These are phyloP conservation scores for Nowickia ferox DNA, from an alignment of 2,888 invertebrate genomes.

Conservation along the genomic window DNA sequence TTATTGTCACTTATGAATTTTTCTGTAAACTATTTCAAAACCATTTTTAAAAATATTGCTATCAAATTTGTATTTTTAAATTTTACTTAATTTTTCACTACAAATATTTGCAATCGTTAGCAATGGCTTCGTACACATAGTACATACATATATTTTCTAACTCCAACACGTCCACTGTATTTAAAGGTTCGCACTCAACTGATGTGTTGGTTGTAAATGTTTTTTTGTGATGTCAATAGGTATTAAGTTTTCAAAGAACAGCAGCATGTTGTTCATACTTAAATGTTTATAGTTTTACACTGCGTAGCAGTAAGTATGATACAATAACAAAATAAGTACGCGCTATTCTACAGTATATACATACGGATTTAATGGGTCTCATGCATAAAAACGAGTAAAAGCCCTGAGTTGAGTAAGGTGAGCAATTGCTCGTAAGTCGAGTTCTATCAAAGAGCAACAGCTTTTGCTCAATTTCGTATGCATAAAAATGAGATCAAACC, in stretches of 20 bases:
- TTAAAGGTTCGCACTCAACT: conserved; percentile 64
- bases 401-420: too few relatives aligned
- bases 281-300: background rate
- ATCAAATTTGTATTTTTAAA: background rate
- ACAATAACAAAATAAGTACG: too few relatives aligned
- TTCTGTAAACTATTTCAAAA: conserved; percentile 10
- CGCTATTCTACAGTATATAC: too few relatives aligned
- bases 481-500: too few relatives aligned
- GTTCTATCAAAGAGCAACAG: too few relatives aligned
- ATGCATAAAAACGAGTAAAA: too few relatives aligned
- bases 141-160: background rate
- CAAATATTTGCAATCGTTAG: background rate
- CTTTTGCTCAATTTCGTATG: too few relatives aligned
- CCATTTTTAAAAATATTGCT: background rate
- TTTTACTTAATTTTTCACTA: conserved; percentile 1
- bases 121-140: background rate
- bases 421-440: too few relatives aligned
- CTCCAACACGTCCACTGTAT: conserved; percentile 38
- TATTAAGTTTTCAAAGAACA: background rate
- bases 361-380: too few relatives aligned
- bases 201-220: conserved; percentile 36
- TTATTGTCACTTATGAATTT: background rate
- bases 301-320: background rate
- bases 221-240: conserved; percentile 30
- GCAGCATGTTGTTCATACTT: conserved; percentile 36